Evolutionary conservation across 64 coral and sea anemone genomes (phyloP).

Genomic region (Actinia equina): DNA sequence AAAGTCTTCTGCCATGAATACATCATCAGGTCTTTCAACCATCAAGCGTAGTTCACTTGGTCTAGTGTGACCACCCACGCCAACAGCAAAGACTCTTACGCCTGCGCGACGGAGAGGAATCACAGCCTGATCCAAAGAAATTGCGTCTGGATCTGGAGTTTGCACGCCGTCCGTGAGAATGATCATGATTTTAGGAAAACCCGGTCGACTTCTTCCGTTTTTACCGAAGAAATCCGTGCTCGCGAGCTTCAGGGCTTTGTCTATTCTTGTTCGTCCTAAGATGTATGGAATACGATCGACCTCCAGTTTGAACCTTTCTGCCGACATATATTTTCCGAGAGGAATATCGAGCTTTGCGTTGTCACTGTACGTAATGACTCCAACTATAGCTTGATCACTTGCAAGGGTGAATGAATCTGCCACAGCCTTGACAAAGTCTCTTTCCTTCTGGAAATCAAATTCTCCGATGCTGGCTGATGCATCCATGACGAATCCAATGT

Average conservation of each 20-base stretch:
- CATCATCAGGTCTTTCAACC: slow-evolving; percentile 24
- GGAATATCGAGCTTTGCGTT: slow-evolving; percentile 60
- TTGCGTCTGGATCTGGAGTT: slow-evolving; percentile 58
- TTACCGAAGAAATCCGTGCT: slow-evolving; percentile 47
- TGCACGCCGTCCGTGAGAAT: slow-evolving; percentile 70
- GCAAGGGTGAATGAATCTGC: slow-evolving; percentile 50
- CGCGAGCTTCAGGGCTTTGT: slow-evolving; percentile 50
- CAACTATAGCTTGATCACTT: slow-evolving; percentile 33
- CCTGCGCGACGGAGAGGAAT: slow-evolving; percentile 45
- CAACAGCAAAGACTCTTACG: slow-evolving; percentile 54
- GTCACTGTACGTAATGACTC: slow-evolving; percentile 58
- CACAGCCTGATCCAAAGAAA: slow-evolving; percentile 32
- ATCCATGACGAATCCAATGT: slow-evolving; percentile 78
- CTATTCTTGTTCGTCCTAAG: slow-evolving; percentile 70
- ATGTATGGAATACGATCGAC: slow-evolving; percentile 70
- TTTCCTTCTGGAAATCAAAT: slow-evolving; percentile 36
- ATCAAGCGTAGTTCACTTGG: slow-evolving; percentile 21
- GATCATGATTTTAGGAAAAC: slow-evolving; percentile 46
- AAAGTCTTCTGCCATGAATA: slow-evolving; percentile 40
- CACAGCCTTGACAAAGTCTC: slow-evolving; percentile 26
- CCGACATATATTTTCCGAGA: slow-evolving; percentile 45
- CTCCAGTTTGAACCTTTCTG: slow-evolving; percentile 44
- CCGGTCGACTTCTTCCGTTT: slow-evolving; percentile 16
- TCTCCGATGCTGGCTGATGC: slow-evolving; percentile 59
- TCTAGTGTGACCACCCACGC: slow-evolving; percentile 39